phyloP scores from a whole-genome alignment of 2,797 vertebrate species.

The Platalea minor region DNA sequence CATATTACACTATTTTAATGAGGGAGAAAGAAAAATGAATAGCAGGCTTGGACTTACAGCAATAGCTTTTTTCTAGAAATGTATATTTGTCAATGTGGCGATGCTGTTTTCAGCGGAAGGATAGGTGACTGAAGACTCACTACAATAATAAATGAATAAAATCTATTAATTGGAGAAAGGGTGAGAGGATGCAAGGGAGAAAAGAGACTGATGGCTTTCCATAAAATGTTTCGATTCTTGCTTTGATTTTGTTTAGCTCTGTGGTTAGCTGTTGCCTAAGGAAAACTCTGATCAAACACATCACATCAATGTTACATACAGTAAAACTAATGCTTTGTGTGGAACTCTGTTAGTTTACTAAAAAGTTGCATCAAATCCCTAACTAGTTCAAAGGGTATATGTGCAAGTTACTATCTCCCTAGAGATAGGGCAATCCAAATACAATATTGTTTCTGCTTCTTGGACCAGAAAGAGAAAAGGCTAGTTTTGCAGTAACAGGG shows the following conservation, averaged over 20 bases:
- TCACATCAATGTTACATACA: neutral
- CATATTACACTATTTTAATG: neutral
- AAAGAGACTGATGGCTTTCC: neutral
- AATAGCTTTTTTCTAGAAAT: neutral
- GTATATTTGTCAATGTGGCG: neutral
- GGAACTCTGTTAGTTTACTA: neutral
- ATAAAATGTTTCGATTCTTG: conserved; percentile 16
- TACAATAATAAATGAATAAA: neutral
- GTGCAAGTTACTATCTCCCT: conserved; percentile 3
- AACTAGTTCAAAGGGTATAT: neutral
- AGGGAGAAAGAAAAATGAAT: neutral
- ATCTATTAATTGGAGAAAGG: neutral
- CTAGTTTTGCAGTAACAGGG: neutral
- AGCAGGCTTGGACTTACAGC: neutral
- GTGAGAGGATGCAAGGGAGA: neutral
- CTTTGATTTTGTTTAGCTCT: conserved; percentile 48
- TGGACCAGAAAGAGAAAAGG: conserved; percentile 32
- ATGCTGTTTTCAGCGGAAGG: neutral
- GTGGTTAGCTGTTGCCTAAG: conserved; percentile 33
- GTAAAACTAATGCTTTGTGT: neutral
- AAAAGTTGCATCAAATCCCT: neutral
- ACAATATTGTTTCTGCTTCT: conserved; percentile 45
- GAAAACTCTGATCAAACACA: neutral
- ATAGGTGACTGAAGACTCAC: neutral
- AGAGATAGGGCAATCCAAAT: conserved; percentile 27